Conservation (phyloP, 2,113 vertebrate genomes). For the Rhadina sibilatrix region DNA sequence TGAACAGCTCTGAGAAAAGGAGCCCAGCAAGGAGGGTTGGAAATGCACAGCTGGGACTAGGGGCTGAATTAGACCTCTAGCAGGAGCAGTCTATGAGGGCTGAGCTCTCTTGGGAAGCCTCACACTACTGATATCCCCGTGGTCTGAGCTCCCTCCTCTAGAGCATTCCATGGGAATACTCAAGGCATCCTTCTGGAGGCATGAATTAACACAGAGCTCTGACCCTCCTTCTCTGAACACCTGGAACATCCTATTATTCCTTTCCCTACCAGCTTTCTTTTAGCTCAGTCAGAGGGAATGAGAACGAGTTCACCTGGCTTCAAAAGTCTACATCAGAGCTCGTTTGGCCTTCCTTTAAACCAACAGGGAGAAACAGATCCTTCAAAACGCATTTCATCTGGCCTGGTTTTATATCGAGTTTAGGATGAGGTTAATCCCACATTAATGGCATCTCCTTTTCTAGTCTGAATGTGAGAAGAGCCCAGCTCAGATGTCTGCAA, state of each 20-base stretch:
- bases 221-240: not conserved
- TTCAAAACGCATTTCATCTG: constrained; percentile 42
- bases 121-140: not conserved
- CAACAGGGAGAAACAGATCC: not conserved
- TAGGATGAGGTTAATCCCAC: constrained; percentile 60
- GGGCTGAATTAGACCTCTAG: not conserved
- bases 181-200: not conserved
- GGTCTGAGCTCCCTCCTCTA: not conserved
- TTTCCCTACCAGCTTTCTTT: not conserved
- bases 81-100: not conserved
- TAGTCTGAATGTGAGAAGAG: constrained; percentile 41
- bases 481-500: constrained; percentile 57
- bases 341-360: not conserved
- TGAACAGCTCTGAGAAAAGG: not conserved
- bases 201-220: not conserved
- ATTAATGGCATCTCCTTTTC: constrained; percentile 53
- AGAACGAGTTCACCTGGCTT: constrained; percentile 11
- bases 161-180: not conserved
- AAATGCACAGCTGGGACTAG: not conserved
- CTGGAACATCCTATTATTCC: not conserved
- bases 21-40: not conserved
- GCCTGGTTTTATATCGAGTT: constrained; percentile 8
- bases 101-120: not conserved
- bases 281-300: not conserved
- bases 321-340: not conserved